phyloP scores from a whole-genome alignment of 2,113 vertebrate genomes.

The Rhabdomys dilectus region DNA sequence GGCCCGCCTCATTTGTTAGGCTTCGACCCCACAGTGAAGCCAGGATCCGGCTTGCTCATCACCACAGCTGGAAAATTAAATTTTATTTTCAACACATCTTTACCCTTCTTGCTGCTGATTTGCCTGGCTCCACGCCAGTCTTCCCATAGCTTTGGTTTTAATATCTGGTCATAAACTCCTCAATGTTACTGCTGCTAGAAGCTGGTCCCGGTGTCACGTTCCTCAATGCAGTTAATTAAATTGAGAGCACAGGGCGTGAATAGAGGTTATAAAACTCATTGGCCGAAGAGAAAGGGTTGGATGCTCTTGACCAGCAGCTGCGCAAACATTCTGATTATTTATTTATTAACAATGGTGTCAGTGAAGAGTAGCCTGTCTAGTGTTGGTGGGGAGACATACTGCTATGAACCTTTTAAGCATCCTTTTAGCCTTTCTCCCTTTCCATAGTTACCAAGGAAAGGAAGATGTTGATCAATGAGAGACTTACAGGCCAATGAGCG shows the following conservation, averaged over 20 bases:
- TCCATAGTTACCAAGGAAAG: not conserved
- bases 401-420: not conserved
- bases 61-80: conserved; percentile 76
- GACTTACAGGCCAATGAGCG: not conserved
- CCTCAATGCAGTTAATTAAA: conserved; percentile 85
- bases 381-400: not conserved
- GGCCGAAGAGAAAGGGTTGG: conserved; percentile 71
- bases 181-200: conserved; percentile 81
- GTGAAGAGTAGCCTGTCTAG: not conserved
- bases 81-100: conserved; percentile 83
- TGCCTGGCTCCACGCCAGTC: conserved; percentile 78
- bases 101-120: conserved; percentile 78
- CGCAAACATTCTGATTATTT: conserved; percentile 68
- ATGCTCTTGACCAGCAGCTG: conserved; percentile 78
- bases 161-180: conserved; percentile 85
- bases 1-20: conserved; percentile 44
- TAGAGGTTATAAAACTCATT: conserved; percentile 82
- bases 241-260: conserved; percentile 80
- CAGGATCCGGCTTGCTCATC: conserved; percentile 62
- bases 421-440: rapidly evolving
- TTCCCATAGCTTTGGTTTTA: conserved; percentile 82
- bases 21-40: conserved; percentile 40
- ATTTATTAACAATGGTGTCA: not conserved
- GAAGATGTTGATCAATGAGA: not conserved
- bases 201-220: conserved; percentile 74